Evolutionary conservation across 2,113 vertebrate species (phyloP).

Genomic region (Nematolebias whitei): DNA sequence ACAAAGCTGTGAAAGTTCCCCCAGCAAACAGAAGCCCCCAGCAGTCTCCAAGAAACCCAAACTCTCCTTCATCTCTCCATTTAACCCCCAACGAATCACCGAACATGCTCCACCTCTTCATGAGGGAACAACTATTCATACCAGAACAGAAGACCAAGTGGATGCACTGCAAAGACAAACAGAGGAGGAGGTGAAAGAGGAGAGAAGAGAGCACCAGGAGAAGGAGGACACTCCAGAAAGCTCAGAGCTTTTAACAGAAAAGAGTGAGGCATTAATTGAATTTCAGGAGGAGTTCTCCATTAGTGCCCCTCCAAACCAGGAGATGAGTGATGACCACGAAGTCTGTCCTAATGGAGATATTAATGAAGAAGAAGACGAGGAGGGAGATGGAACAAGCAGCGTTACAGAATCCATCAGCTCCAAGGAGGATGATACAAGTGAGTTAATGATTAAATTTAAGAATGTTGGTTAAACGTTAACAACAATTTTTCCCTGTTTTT

Average conservation of each 20-base stretch:
- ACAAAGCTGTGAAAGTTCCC: slow-evolving; percentile 60
- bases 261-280: slow-evolving; percentile 68
- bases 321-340: slow-evolving; percentile 62
- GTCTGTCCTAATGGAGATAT: slow-evolving; percentile 60
- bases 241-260: slow-evolving; percentile 71
- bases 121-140: slow-evolving; percentile 13
- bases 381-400: slow-evolving; percentile 74
- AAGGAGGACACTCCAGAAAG: slow-evolving; percentile 66
- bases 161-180: slow-evolving; percentile 35
- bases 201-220: slow-evolving; percentile 43
- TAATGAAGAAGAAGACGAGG: slow-evolving; percentile 59
- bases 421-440: slow-evolving; percentile 83
- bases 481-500: no score
- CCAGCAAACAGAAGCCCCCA: slow-evolving; percentile 88
- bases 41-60: slow-evolving; percentile 92
- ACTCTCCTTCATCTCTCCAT: slow-evolving; percentile 81
- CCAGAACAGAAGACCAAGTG: slow-evolving; percentile 44
- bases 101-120: slow-evolving; percentile 19
- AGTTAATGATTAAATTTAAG: slow-evolving; percentile 60
- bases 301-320: slow-evolving; percentile 16
- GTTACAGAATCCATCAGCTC: slow-evolving; percentile 72
- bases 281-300: slow-evolving; percentile 45
- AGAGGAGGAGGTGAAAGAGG: slow-evolving; percentile 55
- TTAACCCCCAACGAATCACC: slow-evolving; percentile 21
- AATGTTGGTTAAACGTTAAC: no score